Base-by-base conservation (phyloP, 2,797 vertebrate genomes). In the Myotis daubentonii region DNA sequence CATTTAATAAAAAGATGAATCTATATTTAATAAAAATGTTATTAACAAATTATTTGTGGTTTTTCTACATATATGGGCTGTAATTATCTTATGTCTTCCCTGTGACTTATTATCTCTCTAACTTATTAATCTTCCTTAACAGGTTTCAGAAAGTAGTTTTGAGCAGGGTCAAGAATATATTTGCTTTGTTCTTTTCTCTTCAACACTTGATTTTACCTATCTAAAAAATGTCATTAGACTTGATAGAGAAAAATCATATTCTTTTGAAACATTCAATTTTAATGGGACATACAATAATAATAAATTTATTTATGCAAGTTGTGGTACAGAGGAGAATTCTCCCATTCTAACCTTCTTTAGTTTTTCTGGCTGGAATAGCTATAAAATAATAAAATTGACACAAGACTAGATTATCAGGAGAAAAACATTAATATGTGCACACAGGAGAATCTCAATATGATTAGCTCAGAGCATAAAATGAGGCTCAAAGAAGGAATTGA, bases 121-220 rank as follows among this genome's bases (percentile, higher is more conserved):
- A 20, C 0, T 85, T 70, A 76, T 72, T 49, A 91, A 55, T 65
- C 6, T 15, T 74, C 15, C 19, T n/a, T 53, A 60, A 41, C 12
- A 62, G 55, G 0, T 49, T 93, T 72, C 44, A 68, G 25, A 13
- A 65, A 87, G 13, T 78, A 70, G 90, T 89, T 95, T 38, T 91
- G 28, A 70, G 66, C 12, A 41, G 4, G 3, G 19, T 22, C 20
- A 5, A 36, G 38, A 25, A 79, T 3, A 87, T 81, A 76, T 38
- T 68, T 94, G 2, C n/a, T 92, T 93, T 94, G 13, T 1, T 90
- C 3, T 93, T 87, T 93, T 78, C 36, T 85, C 57, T 72, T 93
- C 47, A 71, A 36, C 5, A 74, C 22, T 62, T 30, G 38, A 71
- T 65, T 66, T 86, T 38, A 60, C 57, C 92, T 82, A 71, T 53